A percentile compares a stretch with the other conserved stretches of the same genome.
Evolutionary conservation across 2,888 invertebrate genomes (phyloP).

Genomic region (Podotricha telesiphe): DNA sequence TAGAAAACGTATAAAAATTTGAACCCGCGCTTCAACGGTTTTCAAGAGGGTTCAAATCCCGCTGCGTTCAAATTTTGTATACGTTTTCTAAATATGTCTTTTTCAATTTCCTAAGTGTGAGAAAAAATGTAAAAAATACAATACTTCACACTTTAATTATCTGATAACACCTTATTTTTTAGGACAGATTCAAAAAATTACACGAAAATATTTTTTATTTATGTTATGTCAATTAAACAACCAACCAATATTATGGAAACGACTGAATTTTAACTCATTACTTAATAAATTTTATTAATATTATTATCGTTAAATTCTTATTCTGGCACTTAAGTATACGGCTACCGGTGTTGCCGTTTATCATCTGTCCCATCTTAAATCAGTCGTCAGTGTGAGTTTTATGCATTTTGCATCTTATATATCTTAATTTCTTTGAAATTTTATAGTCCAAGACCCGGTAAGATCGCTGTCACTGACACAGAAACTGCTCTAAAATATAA

Average conservation of each 20-base stretch:
- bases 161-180: conserved; percentile 7
- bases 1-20: no score
- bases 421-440: conserved; percentile 27
- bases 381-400: conserved; percentile 19
- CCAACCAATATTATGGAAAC: conserved; percentile 27
- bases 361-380: conserved; percentile 29
- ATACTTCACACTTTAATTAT: not conserved
- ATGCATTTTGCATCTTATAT: conserved; percentile 24
- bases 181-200: no score
- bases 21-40: no score
- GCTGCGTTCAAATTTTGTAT: no score
- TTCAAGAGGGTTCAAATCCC: no score
- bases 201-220: conserved; percentile 11
- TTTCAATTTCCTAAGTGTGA: no score
- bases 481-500: not conserved
- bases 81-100: no score
- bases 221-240: conserved; percentile 15
- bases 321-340: conserved; percentile 29
- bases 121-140: no score
- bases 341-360: conserved; percentile 43
- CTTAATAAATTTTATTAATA: conserved; percentile 37
- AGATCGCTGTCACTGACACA: conserved; percentile 17
- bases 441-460: conserved; percentile 28
- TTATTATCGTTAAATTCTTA: conserved; percentile 31
- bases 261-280: conserved; percentile 28